These are phyloP conservation scores for Eristalis pertinax DNA, from an alignment of 2,888 invertebrate genomes.

Conservation along the genomic window DNA sequence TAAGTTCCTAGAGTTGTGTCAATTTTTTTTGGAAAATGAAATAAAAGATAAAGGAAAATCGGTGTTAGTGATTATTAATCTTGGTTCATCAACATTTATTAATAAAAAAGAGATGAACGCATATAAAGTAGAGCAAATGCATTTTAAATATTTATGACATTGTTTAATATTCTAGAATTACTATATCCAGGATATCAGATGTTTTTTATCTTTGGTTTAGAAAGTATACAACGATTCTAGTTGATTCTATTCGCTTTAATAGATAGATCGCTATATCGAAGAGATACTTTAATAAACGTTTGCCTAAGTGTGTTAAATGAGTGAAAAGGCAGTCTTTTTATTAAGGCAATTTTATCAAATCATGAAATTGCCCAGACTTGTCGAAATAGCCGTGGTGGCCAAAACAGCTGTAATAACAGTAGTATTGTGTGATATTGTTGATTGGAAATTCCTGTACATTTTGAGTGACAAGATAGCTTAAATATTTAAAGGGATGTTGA, in stretches of 20 bases:
- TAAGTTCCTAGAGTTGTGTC: slow-evolving; percentile 56
- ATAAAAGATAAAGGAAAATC: slow-evolving; percentile 51
- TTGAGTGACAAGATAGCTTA: too few relatives aligned
- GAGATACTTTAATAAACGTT: neutral
- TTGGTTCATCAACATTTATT: slow-evolving; percentile 5
- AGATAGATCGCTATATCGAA: neutral
- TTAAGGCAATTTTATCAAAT: neutral
- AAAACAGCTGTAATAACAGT: neutral
- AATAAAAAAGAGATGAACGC: neutral
- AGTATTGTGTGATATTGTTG: neutral
- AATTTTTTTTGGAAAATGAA: slow-evolving; percentile 42
- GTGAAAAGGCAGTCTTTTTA: neutral
- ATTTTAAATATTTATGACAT: neutral
- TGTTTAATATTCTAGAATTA: neutral
- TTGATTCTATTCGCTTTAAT: neutral
- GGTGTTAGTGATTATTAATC: slow-evolving; percentile 48
- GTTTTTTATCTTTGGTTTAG: too few relatives aligned
- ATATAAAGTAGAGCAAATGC: neutral
- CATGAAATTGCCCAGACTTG: neutral
- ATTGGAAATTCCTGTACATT: too few relatives aligned
- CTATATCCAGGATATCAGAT: neutral
- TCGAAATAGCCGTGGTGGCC: neutral
- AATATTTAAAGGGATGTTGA: neutral
- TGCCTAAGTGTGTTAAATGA: neutral
- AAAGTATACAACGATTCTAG: too few relatives aligned